Conservation (phyloP, 2,888 invertebrate species). For the Gerris lacustris region DNA sequence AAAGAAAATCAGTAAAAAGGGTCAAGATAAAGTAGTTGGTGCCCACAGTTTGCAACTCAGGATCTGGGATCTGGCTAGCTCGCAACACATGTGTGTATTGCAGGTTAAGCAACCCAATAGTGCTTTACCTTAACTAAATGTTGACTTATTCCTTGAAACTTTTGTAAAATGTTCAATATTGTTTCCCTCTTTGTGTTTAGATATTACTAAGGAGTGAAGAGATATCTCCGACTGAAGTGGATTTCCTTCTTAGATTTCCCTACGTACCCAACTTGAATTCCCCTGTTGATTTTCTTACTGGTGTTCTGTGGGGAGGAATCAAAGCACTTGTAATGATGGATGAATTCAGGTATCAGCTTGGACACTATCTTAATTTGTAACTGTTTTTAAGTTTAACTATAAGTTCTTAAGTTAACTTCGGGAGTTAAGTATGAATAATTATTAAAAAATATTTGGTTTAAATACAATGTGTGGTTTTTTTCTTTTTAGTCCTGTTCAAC, state of each 20-base stretch:
- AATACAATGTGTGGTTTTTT: not conserved
- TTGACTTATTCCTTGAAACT: too few relatives aligned
- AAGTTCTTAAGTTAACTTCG: not conserved
- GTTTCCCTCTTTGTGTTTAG: slow-evolving; percentile 35
- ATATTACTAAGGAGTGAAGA: slow-evolving; percentile 52
- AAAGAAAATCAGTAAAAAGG: too few relatives aligned
- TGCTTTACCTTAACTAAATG: too few relatives aligned
- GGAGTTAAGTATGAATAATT: not conserved
- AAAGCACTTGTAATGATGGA: slow-evolving; percentile 61
- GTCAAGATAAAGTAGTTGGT: not conserved
- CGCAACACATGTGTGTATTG: too few relatives aligned
- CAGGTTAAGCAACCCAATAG: too few relatives aligned
- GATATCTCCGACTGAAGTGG: slow-evolving; percentile 62
- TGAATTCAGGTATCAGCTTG: slow-evolving; percentile 42
- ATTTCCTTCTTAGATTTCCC: slow-evolving; percentile 78
- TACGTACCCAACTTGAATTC: slow-evolving; percentile 58
- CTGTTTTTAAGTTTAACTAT: not conserved
- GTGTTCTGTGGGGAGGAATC: slow-evolving; percentile 71
- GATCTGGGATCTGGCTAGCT: too few relatives aligned
- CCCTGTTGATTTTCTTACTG: slow-evolving; percentile 71
- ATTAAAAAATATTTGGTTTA: not conserved
- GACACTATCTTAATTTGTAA: not conserved
- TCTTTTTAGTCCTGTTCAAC: too few relatives aligned
- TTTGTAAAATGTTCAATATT: too few relatives aligned
- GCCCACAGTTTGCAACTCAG: too few relatives aligned